Evolutionary conservation across 2,113 vertebrate species (phyloP).

Genomic region (Uria aalge): DNA sequence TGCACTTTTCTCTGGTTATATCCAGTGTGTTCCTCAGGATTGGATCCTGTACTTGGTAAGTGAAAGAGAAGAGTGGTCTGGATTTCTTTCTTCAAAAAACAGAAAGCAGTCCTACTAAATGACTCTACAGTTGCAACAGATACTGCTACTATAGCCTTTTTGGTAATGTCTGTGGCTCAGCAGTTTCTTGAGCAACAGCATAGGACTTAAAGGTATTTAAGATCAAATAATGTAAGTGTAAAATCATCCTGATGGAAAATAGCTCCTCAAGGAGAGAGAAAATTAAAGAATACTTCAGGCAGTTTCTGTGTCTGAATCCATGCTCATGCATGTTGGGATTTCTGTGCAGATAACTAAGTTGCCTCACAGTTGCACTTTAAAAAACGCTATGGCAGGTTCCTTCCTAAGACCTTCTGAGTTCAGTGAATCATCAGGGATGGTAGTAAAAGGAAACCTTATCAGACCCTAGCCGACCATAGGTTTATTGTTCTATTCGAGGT

Average conservation of each 20-base stretch:
- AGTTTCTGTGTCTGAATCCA: background rate
- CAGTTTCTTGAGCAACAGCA: background rate
- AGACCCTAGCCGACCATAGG: background rate
- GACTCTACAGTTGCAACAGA: background rate
- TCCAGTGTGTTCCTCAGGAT: background rate
- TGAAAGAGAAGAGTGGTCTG: background rate
- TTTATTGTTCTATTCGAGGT: background rate
- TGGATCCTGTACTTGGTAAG: background rate
- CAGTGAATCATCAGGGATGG: background rate
- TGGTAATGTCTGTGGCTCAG: background rate
- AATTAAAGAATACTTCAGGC: background rate
- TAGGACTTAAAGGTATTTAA: background rate
- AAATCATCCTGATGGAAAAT: background rate
- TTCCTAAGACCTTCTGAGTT: background rate
- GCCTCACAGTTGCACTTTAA: background rate
- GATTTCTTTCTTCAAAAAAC: background rate
- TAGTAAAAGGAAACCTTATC: background rate
- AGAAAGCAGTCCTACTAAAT: background rate
- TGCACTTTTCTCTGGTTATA: background rate
- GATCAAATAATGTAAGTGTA: background rate
- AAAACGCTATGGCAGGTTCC: background rate
- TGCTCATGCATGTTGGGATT: background rate
- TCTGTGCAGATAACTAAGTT: background rate
- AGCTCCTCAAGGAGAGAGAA: background rate
- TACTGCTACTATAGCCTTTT: background rate